Evolutionary conservation across 2,888 invertebrate genomes (phyloP).

Genomic region (Endomychus coccineus): DNA sequence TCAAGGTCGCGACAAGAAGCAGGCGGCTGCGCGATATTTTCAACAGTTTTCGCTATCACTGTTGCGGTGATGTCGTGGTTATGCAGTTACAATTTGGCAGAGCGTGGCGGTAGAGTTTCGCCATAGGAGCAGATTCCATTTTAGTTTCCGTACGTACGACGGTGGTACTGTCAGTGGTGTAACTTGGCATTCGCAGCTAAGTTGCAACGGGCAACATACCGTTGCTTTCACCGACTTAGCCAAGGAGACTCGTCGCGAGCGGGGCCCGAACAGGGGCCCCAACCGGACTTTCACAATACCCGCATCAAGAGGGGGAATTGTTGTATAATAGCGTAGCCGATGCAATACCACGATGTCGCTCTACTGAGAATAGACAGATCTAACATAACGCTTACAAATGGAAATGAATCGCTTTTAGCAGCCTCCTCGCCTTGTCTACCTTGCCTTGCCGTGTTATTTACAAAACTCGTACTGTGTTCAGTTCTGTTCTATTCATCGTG

Average conservation of each 20-base stretch:
- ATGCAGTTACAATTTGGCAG: constrained; percentile 24
- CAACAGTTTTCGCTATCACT: neutral
- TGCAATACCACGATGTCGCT: constrained; percentile 14
- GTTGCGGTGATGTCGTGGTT: constrained; percentile 1
- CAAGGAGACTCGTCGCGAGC: constrained; percentile 42
- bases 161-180: constrained; percentile 24
- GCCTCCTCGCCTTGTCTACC: constrained; percentile 2
- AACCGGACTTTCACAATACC: constrained; percentile 44
- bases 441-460: constrained; percentile 7
- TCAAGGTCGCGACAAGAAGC: constrained; percentile 37
- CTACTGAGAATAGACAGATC: constrained; percentile 11
- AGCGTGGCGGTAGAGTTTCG: constrained; percentile 26
- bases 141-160: constrained; percentile 28
- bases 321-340: constrained; percentile 43
- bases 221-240: constrained; percentile 44
- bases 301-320: constrained; percentile 36
- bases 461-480: constrained; percentile 6
- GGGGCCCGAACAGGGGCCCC: constrained; percentile 42
- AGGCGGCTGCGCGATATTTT: constrained; percentile 4
- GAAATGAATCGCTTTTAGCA: neutral
- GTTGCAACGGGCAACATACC: constrained; percentile 29
- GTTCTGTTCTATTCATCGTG: constrained; percentile 7
- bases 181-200: constrained; percentile 26
- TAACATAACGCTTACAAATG: constrained; percentile 3
- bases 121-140: constrained; percentile 35